A percentile compares a stretch with the other conserved stretches of the same genome.
These are phyloP conservation scores for Lepidocyrtinus sp. DNA, from an alignment of 2,888 invertebrate genomes.

Conservation along the genomic window DNA sequence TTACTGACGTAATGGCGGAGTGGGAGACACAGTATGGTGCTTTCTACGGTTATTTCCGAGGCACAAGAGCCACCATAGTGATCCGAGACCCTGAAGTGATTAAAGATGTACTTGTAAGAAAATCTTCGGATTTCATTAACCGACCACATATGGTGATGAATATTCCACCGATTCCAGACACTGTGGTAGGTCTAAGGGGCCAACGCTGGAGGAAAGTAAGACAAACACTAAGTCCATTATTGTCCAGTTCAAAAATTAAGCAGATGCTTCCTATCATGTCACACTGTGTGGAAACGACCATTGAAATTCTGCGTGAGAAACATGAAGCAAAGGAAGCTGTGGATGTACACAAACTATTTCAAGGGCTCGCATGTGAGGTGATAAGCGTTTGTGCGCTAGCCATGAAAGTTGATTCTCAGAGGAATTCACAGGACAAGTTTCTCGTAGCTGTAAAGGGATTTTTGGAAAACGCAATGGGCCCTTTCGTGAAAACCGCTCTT, in stretches of 20 bases:
- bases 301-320: constrained; percentile 71
- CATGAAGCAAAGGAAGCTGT: constrained; percentile 36
- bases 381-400: constrained; percentile 75
- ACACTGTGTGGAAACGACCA: constrained; percentile 72
- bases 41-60: constrained; percentile 69
- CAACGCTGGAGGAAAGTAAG: constrained; percentile 75
- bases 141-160: constrained; percentile 68
- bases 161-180: constrained; percentile 64
- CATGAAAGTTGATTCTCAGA: constrained; percentile 72
- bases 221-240: constrained; percentile 74
- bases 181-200: constrained; percentile 71
- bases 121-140: constrained; percentile 71
- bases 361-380: constrained; percentile 74
- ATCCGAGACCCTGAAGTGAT: constrained; percentile 69
- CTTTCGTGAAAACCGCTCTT: constrained; percentile 69
- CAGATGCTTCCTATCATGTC: constrained; percentile 73
- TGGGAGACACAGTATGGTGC: constrained; percentile 69
- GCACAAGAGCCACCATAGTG: constrained; percentile 67
- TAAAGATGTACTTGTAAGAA: constrained; percentile 71
- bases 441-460: constrained; percentile 71
- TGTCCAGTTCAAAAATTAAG: constrained; percentile 74
- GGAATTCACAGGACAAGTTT: constrained; percentile 72
- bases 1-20: constrained; percentile 61
- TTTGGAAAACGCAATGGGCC: constrained; percentile 70
- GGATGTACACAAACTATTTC: constrained; percentile 73